Conservation (phyloP, 2,113 vertebrate genomes). For the Microcebus jonahi region DNA sequence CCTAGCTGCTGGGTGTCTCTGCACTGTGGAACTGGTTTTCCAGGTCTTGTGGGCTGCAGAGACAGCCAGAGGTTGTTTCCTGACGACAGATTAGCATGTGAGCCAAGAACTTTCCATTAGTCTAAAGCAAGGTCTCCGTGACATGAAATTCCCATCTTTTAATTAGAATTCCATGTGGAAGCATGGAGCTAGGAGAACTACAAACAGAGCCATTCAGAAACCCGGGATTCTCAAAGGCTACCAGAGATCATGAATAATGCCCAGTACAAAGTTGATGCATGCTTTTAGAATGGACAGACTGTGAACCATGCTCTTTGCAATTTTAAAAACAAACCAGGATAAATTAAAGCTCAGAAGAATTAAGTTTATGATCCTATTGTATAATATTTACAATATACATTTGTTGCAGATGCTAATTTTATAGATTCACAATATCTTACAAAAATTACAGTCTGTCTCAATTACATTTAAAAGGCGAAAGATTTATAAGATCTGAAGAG, state of each 20-base stretch:
- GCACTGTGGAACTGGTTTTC: not conserved
- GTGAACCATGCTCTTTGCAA: not conserved
- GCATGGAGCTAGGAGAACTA: not conserved
- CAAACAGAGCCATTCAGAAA: not conserved
- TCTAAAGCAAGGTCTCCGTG: not conserved
- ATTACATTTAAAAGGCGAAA: not conserved
- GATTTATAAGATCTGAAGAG: no score
- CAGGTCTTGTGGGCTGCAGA: not conserved
- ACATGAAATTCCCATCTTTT: not conserved
- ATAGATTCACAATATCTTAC: not conserved
- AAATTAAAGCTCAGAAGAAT: not conserved
- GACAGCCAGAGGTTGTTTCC: not conserved
- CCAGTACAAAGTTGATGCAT: not conserved
- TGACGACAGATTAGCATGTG: not conserved
- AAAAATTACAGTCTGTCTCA: not conserved
- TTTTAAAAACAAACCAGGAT: not conserved
- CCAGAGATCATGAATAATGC: not conserved
- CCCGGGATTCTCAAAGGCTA: accelerated
- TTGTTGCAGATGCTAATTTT: not conserved
- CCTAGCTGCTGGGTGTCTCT: not conserved
- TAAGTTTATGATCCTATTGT: not conserved
- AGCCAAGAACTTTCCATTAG: not conserved
- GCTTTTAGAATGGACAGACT: not conserved
- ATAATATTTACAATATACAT: not conserved
- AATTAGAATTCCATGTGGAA: not conserved